phyloP scores from a whole-genome alignment of 2,888 invertebrate species.

The Eupithecia exiguata region DNA sequence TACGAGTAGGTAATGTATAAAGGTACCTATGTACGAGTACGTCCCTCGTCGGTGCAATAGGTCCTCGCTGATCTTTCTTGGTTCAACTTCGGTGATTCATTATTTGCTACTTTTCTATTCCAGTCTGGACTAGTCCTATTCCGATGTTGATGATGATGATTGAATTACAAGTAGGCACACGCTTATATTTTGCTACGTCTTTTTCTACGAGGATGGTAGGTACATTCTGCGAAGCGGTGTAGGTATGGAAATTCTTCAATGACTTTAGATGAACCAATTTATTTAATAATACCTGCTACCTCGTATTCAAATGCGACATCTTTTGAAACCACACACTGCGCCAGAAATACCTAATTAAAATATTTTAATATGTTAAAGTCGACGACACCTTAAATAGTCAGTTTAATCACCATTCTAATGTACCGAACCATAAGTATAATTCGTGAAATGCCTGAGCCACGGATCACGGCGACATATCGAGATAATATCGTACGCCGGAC shows the following conservation, averaged over 20 bases:
- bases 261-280: not conserved
- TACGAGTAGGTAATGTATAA: not conserved
- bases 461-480: slow-evolving; percentile 54
- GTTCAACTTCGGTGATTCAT: not conserved
- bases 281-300: not conserved
- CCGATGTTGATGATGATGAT: not conserved
- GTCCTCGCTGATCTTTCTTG: not conserved
- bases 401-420: slow-evolving; percentile 38
- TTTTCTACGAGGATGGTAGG: not conserved
- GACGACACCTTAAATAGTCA: slow-evolving; percentile 34
- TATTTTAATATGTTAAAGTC: slow-evolving; percentile 9
- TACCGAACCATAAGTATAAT: slow-evolving; percentile 38
- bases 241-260: not conserved
- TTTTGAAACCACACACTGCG: slow-evolving; percentile 11
- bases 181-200: not conserved
- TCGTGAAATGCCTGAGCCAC: slow-evolving; percentile 54
- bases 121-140: not conserved
- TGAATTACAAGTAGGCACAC: not conserved
- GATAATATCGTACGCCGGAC: slow-evolving; percentile 49
- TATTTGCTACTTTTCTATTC: not conserved
- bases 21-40: not conserved
- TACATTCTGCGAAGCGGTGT: not conserved
- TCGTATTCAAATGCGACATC: not conserved
- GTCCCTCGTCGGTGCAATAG: no score
- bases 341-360: slow-evolving; percentile 13